Evolutionary conservation across 2,888 invertebrate species (phyloP).

Genomic region (Drosophila prostipennis): DNA sequence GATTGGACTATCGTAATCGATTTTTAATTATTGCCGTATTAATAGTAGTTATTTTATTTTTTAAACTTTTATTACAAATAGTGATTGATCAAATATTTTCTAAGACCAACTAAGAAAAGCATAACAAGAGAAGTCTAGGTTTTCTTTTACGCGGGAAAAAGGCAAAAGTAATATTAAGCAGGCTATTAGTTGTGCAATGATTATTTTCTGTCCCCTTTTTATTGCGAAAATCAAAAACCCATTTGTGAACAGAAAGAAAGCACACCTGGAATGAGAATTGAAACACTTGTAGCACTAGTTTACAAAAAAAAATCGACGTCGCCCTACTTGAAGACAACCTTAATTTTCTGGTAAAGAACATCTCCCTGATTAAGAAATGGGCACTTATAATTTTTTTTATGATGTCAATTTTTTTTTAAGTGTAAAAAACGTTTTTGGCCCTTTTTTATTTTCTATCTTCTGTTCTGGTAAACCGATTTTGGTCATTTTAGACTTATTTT

Average conservation of each 20-base stretch:
- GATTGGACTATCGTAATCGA: conserved; percentile 2
- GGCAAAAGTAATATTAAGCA: neutral
- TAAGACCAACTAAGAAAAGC: neutral
- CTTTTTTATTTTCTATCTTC: too few species aligned
- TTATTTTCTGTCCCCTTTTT: neutral
- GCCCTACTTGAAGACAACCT: too few species aligned
- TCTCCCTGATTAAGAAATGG: too few species aligned
- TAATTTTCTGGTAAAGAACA: too few species aligned
- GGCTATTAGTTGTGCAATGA: neutral
- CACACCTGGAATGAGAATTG: conserved; percentile 40
- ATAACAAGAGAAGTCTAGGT: neutral
- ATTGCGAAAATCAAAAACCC: conserved; percentile 1
- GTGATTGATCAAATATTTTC: conserved; percentile 2
- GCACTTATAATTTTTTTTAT: too few species aligned
- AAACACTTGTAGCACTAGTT: conserved; percentile 67
- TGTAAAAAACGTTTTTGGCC: too few species aligned
- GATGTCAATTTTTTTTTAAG: too few species aligned
- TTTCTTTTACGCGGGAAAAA: neutral
- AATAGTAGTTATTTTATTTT: neutral
- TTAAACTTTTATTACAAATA: neutral
- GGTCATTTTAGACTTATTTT: too few species aligned
- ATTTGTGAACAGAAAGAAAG: neutral
- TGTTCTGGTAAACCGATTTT: too few species aligned
- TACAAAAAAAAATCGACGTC: too few species aligned
- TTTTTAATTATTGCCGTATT: neutral